phyloP scores from a whole-genome alignment of 92 coral and sea anemone genomes.

The Parazoanthus darwini region DNA sequence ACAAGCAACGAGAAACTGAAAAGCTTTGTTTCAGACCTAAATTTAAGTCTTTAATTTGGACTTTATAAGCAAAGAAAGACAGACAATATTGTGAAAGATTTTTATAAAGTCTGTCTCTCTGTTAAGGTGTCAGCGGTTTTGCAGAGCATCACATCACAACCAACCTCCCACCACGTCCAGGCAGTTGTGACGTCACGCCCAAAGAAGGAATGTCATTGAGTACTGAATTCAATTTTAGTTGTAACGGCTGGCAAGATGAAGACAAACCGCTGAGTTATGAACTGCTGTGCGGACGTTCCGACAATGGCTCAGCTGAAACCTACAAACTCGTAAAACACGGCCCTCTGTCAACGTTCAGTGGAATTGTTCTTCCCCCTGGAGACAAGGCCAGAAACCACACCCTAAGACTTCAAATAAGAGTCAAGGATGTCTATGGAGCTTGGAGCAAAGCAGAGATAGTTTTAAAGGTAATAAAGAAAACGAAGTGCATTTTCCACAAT shows the following conservation, averaged over 20 bases:
- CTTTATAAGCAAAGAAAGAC: neutral
- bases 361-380: constrained; percentile 71
- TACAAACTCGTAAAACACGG: constrained; percentile 66
- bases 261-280: constrained; percentile 78
- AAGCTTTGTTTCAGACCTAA: too few species aligned
- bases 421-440: constrained; percentile 78
- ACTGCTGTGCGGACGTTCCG: constrained; percentile 50
- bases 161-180: constrained; percentile 76
- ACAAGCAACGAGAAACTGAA: neutral
- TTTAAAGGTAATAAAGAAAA: constrained; percentile 52
- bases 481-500: neutral
- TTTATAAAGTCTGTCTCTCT: neutral
- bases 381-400: constrained; percentile 41
- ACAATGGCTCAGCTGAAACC: constrained; percentile 26
- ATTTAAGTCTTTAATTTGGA: neutral
- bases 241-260: constrained; percentile 79
- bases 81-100: too few species aligned
- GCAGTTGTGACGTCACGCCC: constrained; percentile 74
- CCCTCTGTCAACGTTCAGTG: constrained; percentile 54
- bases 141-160: constrained; percentile 61
- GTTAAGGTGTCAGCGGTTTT: constrained; percentile 68
- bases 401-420: constrained; percentile 49
- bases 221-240: constrained; percentile 66
- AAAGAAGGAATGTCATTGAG: constrained; percentile 60
- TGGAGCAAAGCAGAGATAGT: constrained; percentile 38